A percentile compares a stretch with the other conserved stretches of the same genome.
These are phyloP conservation scores for Rugalucina vietnamica DNA, from an alignment of 2,888 invertebrate species.

Conservation along the genomic window DNA sequence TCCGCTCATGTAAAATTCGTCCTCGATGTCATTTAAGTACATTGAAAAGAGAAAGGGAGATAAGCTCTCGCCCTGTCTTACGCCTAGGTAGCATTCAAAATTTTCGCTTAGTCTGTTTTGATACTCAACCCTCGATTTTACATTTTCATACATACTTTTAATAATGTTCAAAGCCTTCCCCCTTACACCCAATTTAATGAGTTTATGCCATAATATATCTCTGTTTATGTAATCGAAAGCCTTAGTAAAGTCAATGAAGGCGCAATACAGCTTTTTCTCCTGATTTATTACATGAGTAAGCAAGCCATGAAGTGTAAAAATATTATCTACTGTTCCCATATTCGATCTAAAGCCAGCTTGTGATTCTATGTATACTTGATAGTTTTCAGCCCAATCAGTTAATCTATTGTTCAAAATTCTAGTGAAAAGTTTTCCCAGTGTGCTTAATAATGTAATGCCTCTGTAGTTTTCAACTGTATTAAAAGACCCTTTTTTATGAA, in stretches of 20 bases:
- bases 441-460: conserved; percentile 8
- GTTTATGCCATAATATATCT: conserved; percentile 5
- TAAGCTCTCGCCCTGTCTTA: conserved; percentile 5
- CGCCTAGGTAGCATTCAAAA: not conserved
- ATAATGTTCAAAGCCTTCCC: not conserved
- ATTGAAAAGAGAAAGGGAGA: conserved; percentile 14
- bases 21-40: conserved; percentile 15
- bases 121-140: not conserved
- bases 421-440: conserved; percentile 11
- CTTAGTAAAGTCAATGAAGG: not conserved
- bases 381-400: not conserved
- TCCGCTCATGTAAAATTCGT: not conserved
- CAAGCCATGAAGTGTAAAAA: not conserved
- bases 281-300: not conserved
- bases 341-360: not conserved
- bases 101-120: not conserved
- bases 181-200: conserved; percentile 2
- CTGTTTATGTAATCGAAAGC: conserved; percentile 10
- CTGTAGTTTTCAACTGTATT: not conserved
- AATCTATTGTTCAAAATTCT: conserved; percentile 10
- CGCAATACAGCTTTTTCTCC: conserved; percentile 4
- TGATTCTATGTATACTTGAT: conserved; percentile 9
- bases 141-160: conserved; percentile 1
- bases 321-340: not conserved
- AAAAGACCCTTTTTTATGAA: no score